Evolutionary conservation across 2,113 vertebrate genomes (phyloP).

Genomic region (Vanacampus margaritifer): DNA sequence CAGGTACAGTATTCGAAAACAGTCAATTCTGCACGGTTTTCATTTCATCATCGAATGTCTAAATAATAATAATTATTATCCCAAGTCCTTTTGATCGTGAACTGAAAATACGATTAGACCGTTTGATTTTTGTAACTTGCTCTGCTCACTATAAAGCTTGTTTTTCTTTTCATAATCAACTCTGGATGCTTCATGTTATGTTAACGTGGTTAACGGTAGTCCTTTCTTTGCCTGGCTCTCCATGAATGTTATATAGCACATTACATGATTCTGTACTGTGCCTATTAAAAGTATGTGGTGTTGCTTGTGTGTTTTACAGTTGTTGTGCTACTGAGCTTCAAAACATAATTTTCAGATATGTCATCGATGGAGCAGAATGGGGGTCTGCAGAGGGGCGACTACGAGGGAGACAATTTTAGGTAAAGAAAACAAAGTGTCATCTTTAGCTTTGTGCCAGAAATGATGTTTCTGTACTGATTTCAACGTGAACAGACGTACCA

Average conservation of each 20-base stretch:
- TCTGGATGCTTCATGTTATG: background rate
- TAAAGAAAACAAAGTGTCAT: conserved; percentile 14
- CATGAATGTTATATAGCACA: background rate
- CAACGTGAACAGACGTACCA: background rate
- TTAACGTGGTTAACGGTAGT: background rate
- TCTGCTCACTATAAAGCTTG: background rate
- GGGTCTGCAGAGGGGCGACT: conserved; percentile 13
- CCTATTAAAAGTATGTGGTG: background rate
- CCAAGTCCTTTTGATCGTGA: background rate
- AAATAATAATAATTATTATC: background rate
- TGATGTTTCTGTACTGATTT: background rate
- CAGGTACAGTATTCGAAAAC: conserved; percentile 17
- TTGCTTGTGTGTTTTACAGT: background rate
- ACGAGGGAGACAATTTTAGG: conserved; percentile 58
- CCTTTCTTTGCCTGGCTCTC: background rate
- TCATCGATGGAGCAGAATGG: conserved; percentile 53
- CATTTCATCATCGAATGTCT: background rate
- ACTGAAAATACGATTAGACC: background rate
- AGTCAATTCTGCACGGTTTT: rapidly evolving
- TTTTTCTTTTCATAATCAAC: background rate
- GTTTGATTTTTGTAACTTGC: background rate
- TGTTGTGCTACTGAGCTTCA: background rate
- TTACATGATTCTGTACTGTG: background rate
- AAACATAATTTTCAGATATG: conserved; percentile 20
- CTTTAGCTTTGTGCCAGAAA: background rate